Evolutionary conservation across 2,888 invertebrate genomes (phyloP), one percentile per base, ranked within the genome.

Genomic region (Eumacrocentrus americanus): DNA sequence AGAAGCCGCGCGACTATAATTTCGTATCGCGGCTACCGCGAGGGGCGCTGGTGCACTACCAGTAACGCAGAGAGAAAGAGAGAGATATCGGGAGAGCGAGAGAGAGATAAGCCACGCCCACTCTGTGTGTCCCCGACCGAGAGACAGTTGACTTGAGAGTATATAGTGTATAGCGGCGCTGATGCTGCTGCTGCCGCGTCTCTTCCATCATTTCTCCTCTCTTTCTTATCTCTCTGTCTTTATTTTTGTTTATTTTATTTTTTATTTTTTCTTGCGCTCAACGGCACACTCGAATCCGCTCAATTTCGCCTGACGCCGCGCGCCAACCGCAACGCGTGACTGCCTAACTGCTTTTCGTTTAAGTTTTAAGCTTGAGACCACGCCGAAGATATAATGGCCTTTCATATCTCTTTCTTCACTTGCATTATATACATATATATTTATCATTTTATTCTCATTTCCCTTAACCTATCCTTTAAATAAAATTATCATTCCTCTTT

Each of bases 291-390:
- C 47, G 69, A 72, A 70, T 67, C 70, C 69, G 71, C 67, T 72
- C 73, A 72, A 73, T 73, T 70, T 73, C 71, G 72, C 69, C 55
- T 61, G 68, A 70, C 71, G 70, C 67, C 70, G 67, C 67, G 59
- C 54, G 66, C 58, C 61, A 72, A 79, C 79, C 79, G 74, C 79
- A 79, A 79, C 78, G 78, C 79, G 79, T 78, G 79, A 79, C 79
- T 73, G 73, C 67, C 75, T 79, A 79, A 79, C 79, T 78, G 75
- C 78, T 77, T 79, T 79, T 79, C 67, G 67, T 67, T 67, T 67
- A 67, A 67, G 63, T 64, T 67, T 67, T 65, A 66, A 65, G 67
- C 66, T 66, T 67, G 62, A 54, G 57, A 63, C 62, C 56, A 53
- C 58, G 58, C 58, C 64, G 60, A 44, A 61, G 61, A 50, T 61